Evolutionary conservation across 2,113 vertebrate genomes (phyloP), one percentile per base, ranked within the genome.

Genomic region (Sylvietta virens): DNA sequence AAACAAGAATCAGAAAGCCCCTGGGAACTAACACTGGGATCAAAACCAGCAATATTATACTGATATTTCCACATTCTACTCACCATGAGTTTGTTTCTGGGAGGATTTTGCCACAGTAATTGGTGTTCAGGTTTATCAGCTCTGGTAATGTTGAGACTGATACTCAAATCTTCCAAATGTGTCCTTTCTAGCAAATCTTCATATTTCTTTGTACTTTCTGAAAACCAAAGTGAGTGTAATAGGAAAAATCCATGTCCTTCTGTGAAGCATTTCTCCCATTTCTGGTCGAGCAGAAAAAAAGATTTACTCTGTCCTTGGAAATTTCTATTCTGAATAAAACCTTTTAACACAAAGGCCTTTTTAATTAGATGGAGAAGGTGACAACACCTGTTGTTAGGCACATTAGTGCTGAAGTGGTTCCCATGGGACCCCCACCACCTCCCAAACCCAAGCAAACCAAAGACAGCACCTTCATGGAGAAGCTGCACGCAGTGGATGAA

Each of bases 371-470:
- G 53, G 97, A 97, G 87, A 97, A 96, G 47, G 83, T 60, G 3
- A 5, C 62, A 7, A 14, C 77, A 6, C 96, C 95, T 65, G 93
- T 78, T 13, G 47, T 94, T 44, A 97, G 98, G 39, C 98, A 98
- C 21, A 95, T 98, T 5, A 98, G 98, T 57, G 97, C 96, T 35
- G 98, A 98, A 44, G 97, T 98, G 0, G 98, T 98, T 13, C 98
- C 99, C 8, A 99, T 99, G 99, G 99, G 99, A 2, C 99, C 99
- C 1, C 99, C 99, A 0, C 99, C 99, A 5, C 98, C 98, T 2
- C 97, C 94, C 42, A 97, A 97, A 27, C 95, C 98, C 12, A 98
- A 97, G 78, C 97, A 97, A 17, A 98, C 42, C 84, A 97, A 94
- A 31, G 99, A 99, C 86, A 98, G 98, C 96, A 94, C 95, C 15